These are phyloP conservation scores for Deroplatys truncata DNA, from an alignment of 2,888 invertebrate species.

Conservation along the genomic window DNA sequence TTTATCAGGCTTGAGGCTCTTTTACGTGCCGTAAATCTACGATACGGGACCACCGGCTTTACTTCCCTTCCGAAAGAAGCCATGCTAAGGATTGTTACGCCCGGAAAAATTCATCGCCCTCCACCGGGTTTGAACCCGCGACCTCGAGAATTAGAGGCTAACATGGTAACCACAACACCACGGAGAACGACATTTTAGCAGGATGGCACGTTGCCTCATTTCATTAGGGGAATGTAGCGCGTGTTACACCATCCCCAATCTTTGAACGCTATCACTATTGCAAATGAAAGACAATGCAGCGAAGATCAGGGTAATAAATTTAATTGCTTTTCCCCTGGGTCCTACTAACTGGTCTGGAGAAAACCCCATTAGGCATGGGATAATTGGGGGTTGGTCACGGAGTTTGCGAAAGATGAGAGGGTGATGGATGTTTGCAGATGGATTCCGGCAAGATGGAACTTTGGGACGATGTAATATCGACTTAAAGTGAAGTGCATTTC, in stretches of 20 bases:
- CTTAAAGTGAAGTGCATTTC: neutral
- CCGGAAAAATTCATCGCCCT: too few relatives aligned
- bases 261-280: neutral
- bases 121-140: too few relatives aligned
- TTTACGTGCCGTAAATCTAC: too few relatives aligned
- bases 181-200: too few relatives aligned
- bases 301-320: neutral
- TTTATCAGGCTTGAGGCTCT: too few relatives aligned
- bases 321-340: constrained; percentile 1
- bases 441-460: neutral
- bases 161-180: too few relatives aligned
- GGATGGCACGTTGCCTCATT: neutral
- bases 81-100: too few relatives aligned
- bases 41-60: too few relatives aligned
- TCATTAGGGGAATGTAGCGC: neutral
- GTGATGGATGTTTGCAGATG: neutral
- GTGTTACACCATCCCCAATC: neutral
- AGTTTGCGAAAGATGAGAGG: neutral
- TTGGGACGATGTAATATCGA: neutral
- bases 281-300: neutral
- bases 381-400: constrained; percentile 25
- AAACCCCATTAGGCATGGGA: constrained; percentile 22
- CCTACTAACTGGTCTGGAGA: neutral
- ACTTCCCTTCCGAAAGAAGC: too few relatives aligned
- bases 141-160: too few relatives aligned